Base-by-base conservation (phyloP, 2,797 vertebrate species). In the Platalea minor region DNA sequence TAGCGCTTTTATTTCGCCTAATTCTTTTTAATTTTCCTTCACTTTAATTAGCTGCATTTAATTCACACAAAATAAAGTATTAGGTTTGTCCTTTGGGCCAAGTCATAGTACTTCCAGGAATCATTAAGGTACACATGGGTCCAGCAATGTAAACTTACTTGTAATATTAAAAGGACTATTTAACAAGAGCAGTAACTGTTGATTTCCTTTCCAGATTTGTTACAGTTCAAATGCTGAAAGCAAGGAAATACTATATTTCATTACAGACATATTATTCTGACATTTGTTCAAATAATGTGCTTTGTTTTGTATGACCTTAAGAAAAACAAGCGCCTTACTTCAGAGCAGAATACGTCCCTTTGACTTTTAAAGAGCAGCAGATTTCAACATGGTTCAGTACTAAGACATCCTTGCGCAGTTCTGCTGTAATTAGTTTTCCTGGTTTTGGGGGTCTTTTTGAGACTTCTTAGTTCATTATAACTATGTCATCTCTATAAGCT, bases 161-260 rank as follows among this genome's bases (percentile, higher is more conserved):
- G 81, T 83, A 93, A 92, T 96, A 95, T 95, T 93, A 95, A 91
- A 96, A 95, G 45, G 82, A 91, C 93, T 97, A 56, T 95, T 96
- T 96, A 96, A 93, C 57, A 75, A 95, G 91, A 96, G 81, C 83
- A 79, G 84, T 89, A 89, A 87, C 81, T 86, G 91, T 82, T 94
- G 89, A 77, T 94, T 95, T 85, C 81, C 88, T 89, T 93, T 80
- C 76, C 91, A 95, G 89, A 95, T 96, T 91, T 95, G 88, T 93
- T 95, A 94, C 92, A 93, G 93, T 93, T 93, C 92, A 95, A 93
- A 96, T 93, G 91, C 86, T 95, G 92, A 80, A 87, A 88, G 88
- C 0, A 2, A 91, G 91, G 92, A 96, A 96, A 96, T 92, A 89
- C 68, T 91, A 4, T 50, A 68, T 96, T 95, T 96, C 84, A 96